Base-by-base conservation (phyloP, 2,888 invertebrate species). In the Drepanosiphum platanoidis region DNA sequence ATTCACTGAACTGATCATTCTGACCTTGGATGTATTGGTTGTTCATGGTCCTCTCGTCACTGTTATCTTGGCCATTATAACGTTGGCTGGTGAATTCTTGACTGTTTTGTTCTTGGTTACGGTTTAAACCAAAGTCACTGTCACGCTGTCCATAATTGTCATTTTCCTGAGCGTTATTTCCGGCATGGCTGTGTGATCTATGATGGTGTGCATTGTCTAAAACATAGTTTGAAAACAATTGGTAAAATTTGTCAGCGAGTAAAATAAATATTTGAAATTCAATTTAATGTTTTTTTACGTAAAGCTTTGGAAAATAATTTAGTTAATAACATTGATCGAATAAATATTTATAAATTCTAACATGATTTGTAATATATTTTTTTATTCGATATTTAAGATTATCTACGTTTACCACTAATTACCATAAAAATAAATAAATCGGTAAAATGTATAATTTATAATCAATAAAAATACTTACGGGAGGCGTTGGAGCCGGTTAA, bases 1-100 rank as follows among this genome's bases (percentile, higher is more conserved):
- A 72, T 32, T 72, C 72, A 18, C 30, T 82, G n/a, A 42, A 72
- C 8, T 82, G 71, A n/a, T 64, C 39, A 11, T 72, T 58, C 9
- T 27, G 52, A 13, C 22, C 52, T 52, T 52, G 52, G 68, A 52
- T 68, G 34, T n/a, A 39, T 42, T 64, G 34, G 1, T 27, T 42
- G 64, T 42, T 9, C 36, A 34, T n/a, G 4, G 15, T 34, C 27
- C 27, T 58, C 9, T 61, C 39, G 39, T 39, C n/a, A 8, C 58
- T 27, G n/a, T 1, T 61, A 9, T 66, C 32, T 11, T 66, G 66
- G 13, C 46, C 30, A 7, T 8, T 52, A 27, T 52, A 52, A 32
- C 0, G 32, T 0, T 74, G 52, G 13, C n/a, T 22, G 15, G 8
- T 58, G 58, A 61, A 8, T 13, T 61, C 61, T 61, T 75, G 52